These are phyloP conservation scores for Xestia ashworthii DNA, from an alignment of 2,888 invertebrate species.

Conservation along the genomic window DNA sequence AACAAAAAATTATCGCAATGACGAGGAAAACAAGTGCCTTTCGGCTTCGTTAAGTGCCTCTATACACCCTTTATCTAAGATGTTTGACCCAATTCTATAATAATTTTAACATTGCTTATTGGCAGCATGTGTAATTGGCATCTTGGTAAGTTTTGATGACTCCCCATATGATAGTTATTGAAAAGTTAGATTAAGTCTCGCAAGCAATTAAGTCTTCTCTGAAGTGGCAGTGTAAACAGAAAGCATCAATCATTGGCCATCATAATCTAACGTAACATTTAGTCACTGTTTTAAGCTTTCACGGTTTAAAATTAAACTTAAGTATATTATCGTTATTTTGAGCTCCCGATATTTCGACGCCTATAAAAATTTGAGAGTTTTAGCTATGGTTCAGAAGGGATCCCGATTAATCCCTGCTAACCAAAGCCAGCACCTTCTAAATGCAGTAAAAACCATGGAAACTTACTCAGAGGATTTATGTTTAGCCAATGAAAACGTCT, in stretches of 20 bases:
- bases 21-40: too few species aligned
- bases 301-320: too few species aligned
- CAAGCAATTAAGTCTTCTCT: background rate
- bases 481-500: background rate
- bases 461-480: too few species aligned
- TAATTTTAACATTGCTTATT: background rate
- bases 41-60: too few species aligned
- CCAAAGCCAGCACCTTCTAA: too few species aligned
- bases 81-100: background rate
- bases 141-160: background rate
- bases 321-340: too few species aligned
- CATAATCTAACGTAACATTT: background rate
- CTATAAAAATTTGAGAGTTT: background rate
- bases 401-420: background rate
- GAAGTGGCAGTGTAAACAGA: background rate
- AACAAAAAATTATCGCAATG: too few species aligned
- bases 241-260: background rate
- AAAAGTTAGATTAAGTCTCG: slow-evolving; percentile 7
- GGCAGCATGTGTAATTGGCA: background rate
- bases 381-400: background rate
- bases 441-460: too few species aligned
- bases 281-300: too few species aligned
- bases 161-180: background rate
- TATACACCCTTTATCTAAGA: too few species aligned
- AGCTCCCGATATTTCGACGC: too few species aligned